Base-by-base conservation (phyloP, 2,113 vertebrate species). In the Bambusicola thoracicus region DNA sequence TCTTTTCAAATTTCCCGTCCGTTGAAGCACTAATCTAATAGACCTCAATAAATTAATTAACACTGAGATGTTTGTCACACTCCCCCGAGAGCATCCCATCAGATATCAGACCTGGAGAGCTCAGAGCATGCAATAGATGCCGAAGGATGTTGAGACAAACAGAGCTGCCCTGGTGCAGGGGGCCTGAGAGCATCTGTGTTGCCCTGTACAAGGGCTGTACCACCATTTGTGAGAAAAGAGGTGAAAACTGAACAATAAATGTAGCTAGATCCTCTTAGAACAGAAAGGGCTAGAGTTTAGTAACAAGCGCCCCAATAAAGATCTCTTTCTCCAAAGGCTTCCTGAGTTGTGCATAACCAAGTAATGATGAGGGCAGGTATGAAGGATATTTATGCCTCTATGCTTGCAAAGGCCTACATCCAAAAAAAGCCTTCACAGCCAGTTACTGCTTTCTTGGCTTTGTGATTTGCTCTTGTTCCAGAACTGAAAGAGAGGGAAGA, bases 131-230 rank as follows among this genome's bases (percentile, higher is more conserved):
- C 51, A 61, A 34, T 76, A 25, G 13, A 81, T 13, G 11, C 11
- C 46, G 38, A 79, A 86, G 30, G n/a, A 76, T 48, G 21, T 1
- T 27, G 18, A 80, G 17, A 86, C 6, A 1, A 3, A 10, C 7
- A 48, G 63, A 67, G 10, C 24, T 80, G 32, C 21, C 82, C 58
- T 69, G 27, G 1, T 36, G 20, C 8, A 5, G 2, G 8, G 18
- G 4, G 2, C 48, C 20, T 27, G 63, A n/a, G 27, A 30, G 13
- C 34, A 30, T 4, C 4, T 0, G 0, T 32, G 21, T 21, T 30
- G 55, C 13, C 21, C 25, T 59, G 30, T 21, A 8, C 10, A 66
- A 53, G 38, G 29, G 9, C 10, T 82, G 34, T 8, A 11, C 65
- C 61, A 44, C 8, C 78, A 20, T 36, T 49, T 18, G 8, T 4